Percentiles rank a stretch among this genome's conserved stretches.
Evolutionary conservation across 1,140 invertebrate species (phyloP).

Genomic region (Wasmannia auropunctata): DNA sequence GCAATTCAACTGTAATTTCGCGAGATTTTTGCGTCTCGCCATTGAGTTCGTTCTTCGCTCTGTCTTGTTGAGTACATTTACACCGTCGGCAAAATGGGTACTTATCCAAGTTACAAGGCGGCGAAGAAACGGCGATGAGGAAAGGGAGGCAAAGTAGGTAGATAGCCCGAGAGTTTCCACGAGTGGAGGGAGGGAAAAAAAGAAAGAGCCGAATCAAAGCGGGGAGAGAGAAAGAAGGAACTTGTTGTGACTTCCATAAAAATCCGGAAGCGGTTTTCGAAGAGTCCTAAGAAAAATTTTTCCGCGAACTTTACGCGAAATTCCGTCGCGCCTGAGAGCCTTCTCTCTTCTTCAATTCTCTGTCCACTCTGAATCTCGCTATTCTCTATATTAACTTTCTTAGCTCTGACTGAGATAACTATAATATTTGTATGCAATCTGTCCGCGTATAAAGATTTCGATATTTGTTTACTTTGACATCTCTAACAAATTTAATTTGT

Average conservation of each 20-base stretch:
- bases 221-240: slow-evolving; percentile 63
- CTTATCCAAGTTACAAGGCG: slow-evolving; percentile 68
- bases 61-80: slow-evolving; percentile 64
- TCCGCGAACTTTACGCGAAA: slow-evolving; percentile 70
- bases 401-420: not conserved
- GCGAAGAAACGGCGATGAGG: not conserved
- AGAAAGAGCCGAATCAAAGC: slow-evolving; percentile 17
- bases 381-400: slow-evolving; percentile 18
- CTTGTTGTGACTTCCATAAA: slow-evolving; percentile 79
- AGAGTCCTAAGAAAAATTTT: slow-evolving; percentile 73
- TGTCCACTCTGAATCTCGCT: not conserved
- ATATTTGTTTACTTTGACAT: not conserved
- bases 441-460: not conserved
- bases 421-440: not conserved
- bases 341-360: slow-evolving; percentile 48
- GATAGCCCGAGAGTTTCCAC: slow-evolving; percentile 33
- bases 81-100: slow-evolving; percentile 69
- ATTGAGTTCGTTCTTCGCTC: slow-evolving; percentile 40
- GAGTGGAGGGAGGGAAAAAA: not conserved
- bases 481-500: not conserved
- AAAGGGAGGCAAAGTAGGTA: slow-evolving; percentile 47
- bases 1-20: slow-evolving; percentile 58
- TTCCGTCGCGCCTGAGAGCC: slow-evolving; percentile 70
- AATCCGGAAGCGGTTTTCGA: slow-evolving; percentile 66
- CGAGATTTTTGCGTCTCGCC: slow-evolving; percentile 31